Evolutionary conservation across 2,888 invertebrate species (phyloP).

Genomic region (Hyppa rectilinea): DNA sequence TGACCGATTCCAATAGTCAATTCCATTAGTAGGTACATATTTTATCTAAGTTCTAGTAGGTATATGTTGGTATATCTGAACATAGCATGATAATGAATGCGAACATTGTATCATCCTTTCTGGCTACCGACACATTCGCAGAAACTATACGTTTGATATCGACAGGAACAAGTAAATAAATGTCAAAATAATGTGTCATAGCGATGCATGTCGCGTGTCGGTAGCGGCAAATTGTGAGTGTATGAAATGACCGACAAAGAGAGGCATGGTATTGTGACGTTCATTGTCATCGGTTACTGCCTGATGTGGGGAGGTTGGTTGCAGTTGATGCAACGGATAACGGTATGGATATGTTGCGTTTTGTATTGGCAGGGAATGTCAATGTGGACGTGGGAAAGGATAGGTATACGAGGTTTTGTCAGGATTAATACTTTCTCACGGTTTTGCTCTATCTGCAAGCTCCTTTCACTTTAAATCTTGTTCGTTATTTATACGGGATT

Average conservation of each 20-base stretch:
- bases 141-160: slow-evolving; percentile 24
- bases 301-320: neutral
- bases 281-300: slow-evolving; percentile 17
- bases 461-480: neutral
- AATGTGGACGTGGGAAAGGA: neutral
- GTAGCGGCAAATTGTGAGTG: slow-evolving; percentile 42
- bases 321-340: slow-evolving; percentile 5
- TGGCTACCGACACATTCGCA: slow-evolving; percentile 14
- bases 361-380: neutral
- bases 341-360: neutral
- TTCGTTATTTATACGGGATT: neutral
- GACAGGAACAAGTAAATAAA: slow-evolving; percentile 34
- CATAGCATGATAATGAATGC: slow-evolving; percentile 19
- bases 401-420: neutral
- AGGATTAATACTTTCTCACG: neutral
- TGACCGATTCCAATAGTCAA: too few species aligned
- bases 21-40: neutral
- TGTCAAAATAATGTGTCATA: slow-evolving; percentile 34
- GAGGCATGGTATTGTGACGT: slow-evolving; percentile 12
- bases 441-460: too few species aligned
- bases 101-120: slow-evolving; percentile 17
- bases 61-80: neutral
- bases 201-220: slow-evolving; percentile 49
- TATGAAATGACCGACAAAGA: slow-evolving; percentile 48
- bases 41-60: neutral